A percentile compares a stretch with the other conserved stretches of the same genome.
Conservation (phyloP, 2,797 vertebrate species). For the Erpetoichthys calabaricus region DNA sequence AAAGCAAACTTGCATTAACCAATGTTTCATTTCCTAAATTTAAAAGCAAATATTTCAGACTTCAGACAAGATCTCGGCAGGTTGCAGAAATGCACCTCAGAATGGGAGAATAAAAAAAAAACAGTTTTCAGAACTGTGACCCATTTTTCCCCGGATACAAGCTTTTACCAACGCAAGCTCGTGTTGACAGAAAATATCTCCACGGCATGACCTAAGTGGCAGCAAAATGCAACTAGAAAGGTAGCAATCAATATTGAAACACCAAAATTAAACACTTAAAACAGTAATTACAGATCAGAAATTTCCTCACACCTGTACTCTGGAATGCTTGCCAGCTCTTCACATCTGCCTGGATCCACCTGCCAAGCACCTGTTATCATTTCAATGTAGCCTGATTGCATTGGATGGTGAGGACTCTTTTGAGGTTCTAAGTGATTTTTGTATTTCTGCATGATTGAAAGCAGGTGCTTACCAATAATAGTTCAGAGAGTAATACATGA, state of each 20-base stretch:
- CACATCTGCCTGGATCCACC: slow-evolving; percentile 96
- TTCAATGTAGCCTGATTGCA: slow-evolving; percentile 99
- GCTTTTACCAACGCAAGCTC: background rate
- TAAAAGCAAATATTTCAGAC: no score
- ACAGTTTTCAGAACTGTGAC: background rate
- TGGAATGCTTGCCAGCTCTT: slow-evolving; percentile 52
- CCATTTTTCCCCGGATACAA: background rate
- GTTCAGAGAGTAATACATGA: slow-evolving; percentile 82
- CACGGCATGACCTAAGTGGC: slow-evolving; percentile 21
- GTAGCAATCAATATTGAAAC: slow-evolving; percentile 75
- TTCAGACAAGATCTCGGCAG: no score
- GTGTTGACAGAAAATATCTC: slow-evolving; percentile 9
- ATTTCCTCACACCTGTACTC: slow-evolving; percentile 59
- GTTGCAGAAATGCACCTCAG: no score
- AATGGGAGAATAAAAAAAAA: no score
- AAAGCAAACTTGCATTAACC: no score
- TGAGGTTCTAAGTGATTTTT: slow-evolving; percentile 87
- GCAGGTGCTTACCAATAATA: slow-evolving; percentile 88
- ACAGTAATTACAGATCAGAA: slow-evolving; percentile 57
- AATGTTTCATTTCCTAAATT: no score
- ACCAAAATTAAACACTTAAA: slow-evolving; percentile 69
- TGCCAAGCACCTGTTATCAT: slow-evolving; percentile 95
- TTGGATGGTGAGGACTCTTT: slow-evolving; percentile 84
- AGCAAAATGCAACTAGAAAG: slow-evolving; percentile 54
- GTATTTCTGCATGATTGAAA: slow-evolving; percentile 88